Base-by-base conservation (phyloP, 2,888 invertebrate genomes). In the Rotaria magnacalcarata region DNA sequence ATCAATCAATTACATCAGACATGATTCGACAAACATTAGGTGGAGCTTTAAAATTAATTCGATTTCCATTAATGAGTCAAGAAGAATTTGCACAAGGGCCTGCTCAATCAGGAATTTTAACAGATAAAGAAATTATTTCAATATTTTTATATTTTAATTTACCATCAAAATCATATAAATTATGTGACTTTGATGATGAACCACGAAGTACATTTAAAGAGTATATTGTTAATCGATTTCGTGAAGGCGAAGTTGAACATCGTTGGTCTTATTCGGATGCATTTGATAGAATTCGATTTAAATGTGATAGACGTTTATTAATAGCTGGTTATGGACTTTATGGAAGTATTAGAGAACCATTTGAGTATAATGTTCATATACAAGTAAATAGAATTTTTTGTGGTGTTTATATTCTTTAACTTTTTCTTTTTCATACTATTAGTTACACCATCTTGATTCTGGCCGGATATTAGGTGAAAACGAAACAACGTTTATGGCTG, bases 241-340 rank as follows among this genome's bases (percentile, higher is more conserved):
- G 94, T 56, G 94, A 94, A 89, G 94, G 94, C 54, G 94, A 94
- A 89, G 94, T 94, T 0, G 95, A 95, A 89, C 94, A 93, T 50
- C 92, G 95, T 87, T 95, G 95, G 95, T 95, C 95, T 0, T 95
- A 95, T 89, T 94, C 94, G 90, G 95, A 95, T 7, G 94, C 94
- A 0, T 94, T 94, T 85, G 95, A 95, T 90, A 92, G 95, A 88
- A 95, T 95, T 88, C 93, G 93, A 89, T 95, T 95, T 90, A 94
- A 94, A 54, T 95, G 95, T 1, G 95, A 95, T 90, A 93, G 94
- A 88, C 92, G 94, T 87, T 94, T 95, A 88, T 95, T 94, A 91
- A 93, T 95, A 41, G 94, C 95, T 87, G 95, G 95, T 2, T 95
- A 95, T 91, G 95, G 95, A 87, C 91, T 95, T 87, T 95, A 95